These are phyloP conservation scores for Lepilemur septentrionalis DNA, from an alignment of 2,797 vertebrate genomes.

Conservation along the genomic window DNA sequence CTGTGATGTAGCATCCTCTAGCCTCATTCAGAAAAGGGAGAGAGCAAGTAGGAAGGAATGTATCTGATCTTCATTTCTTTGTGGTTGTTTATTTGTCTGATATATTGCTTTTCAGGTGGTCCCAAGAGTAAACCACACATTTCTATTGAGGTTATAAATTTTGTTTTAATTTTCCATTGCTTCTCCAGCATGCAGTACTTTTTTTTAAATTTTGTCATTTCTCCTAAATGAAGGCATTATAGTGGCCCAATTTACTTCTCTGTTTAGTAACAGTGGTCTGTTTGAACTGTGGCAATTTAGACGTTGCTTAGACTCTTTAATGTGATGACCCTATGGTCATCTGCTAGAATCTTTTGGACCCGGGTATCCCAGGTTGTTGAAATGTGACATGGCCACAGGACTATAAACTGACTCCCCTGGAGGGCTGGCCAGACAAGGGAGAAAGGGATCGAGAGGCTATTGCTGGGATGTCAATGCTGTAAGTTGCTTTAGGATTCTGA, in stretches of 20 bases:
- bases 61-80: slow-evolving; percentile 20
- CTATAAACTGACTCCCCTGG: background rate
- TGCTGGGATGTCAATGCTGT: background rate
- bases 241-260: background rate
- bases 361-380: background rate
- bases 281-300: background rate
- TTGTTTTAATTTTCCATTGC: slow-evolving; percentile 42
- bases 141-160: slow-evolving; percentile 43
- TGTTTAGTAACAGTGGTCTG: background rate
- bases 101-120: slow-evolving; percentile 29
- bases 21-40: background rate
- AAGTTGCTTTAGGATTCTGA: background rate
- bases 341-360: background rate
- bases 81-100: background rate
- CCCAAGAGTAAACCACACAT: background rate
- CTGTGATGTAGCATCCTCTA: background rate
- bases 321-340: background rate
- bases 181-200: background rate
- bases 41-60: background rate
- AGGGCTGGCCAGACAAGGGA: rapidly evolving
- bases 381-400: too few species aligned
- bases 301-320: background rate
- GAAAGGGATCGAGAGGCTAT: background rate
- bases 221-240: background rate
- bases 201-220: background rate